Percentiles rank a stretch among this genome's conserved stretches.
Conservation (phyloP, 2,113 vertebrate species). For the Alces alces region DNA sequence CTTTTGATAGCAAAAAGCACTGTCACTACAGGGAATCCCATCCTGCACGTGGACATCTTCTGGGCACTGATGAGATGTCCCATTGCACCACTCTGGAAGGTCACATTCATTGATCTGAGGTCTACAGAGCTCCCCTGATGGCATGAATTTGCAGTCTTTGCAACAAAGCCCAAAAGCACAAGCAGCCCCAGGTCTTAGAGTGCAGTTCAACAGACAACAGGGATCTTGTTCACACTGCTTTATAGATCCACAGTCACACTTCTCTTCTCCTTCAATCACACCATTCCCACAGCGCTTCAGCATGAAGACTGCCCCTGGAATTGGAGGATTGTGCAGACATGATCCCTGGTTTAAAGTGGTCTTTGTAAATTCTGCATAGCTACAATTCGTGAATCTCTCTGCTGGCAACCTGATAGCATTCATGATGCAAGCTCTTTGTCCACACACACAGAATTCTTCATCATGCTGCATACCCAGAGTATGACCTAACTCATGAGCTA, state of each 20-base stretch:
- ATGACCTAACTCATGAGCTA: conserved; percentile 67
- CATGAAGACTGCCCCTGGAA: not conserved
- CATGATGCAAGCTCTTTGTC: conserved; percentile 56
- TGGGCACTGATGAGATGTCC: conserved; percentile 64
- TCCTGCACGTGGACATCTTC: conserved; percentile 59
- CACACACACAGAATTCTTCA: conserved; percentile 45
- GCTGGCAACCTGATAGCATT: not conserved
- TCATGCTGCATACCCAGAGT: conserved; percentile 66
- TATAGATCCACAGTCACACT: conserved; percentile 60
- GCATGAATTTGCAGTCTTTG: conserved; percentile 50
- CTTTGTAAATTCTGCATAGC: conserved; percentile 21
- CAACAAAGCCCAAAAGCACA: conserved; percentile 69
- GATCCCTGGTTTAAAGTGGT: conserved; percentile 28
- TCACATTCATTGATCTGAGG: conserved; percentile 56
- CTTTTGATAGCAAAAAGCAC: conserved; percentile 53
- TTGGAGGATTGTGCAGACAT: conserved; percentile 36
- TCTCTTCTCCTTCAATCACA: conserved; percentile 42
- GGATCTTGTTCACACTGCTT: conserved; percentile 47
- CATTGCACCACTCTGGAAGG: conserved; percentile 66
- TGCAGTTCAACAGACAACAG: conserved; percentile 58
- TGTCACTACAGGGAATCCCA: conserved; percentile 29
- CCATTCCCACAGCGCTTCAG: conserved; percentile 52
- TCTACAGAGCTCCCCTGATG: conserved; percentile 45
- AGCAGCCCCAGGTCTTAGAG: not conserved
- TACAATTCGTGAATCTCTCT: conserved; percentile 56